These are phyloP conservation scores for Silurus meridionalis DNA, from an alignment of 2,113 vertebrate species.

Conservation along the genomic window DNA sequence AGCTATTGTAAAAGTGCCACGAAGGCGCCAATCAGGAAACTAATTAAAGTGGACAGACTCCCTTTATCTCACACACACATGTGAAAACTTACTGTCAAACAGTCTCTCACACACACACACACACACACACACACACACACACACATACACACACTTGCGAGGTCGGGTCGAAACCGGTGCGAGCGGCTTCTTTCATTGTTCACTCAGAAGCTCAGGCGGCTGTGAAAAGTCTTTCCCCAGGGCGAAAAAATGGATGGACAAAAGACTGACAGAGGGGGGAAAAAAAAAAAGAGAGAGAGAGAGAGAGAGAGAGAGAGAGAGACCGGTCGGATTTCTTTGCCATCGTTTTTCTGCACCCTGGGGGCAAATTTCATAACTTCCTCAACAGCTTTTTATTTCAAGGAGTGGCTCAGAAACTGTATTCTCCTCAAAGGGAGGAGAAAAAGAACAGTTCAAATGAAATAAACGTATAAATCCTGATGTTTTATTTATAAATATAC, in stretches of 20 bases:
- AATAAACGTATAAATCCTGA: not conserved
- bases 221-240: conserved; percentile 71
- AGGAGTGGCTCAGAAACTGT: conserved; percentile 63
- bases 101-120: conserved; percentile 34
- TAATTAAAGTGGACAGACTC: conserved; percentile 43
- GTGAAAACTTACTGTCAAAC: conserved; percentile 7
- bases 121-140: conserved; percentile 55
- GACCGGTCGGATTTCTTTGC: conserved; percentile 61
- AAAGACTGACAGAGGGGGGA: conserved; percentile 54
- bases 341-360: conserved; percentile 57
- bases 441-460: not conserved
- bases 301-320: conserved; percentile 23
- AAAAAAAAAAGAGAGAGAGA: conserved; percentile 46
- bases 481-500: not conserved
- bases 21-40: not conserved
- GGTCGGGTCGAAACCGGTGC: conserved; percentile 37
- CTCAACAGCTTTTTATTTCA: conserved; percentile 59
- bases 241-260: conserved; percentile 58
- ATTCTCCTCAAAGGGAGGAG: not conserved
- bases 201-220: conserved; percentile 57
- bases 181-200: conserved; percentile 49
- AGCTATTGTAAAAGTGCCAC: conserved; percentile 11
- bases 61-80: conserved; percentile 21
- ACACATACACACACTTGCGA: conserved; percentile 39
- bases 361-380: conserved; percentile 68